A percentile compares a stretch with the other conserved stretches of the same genome.
Evolutionary conservation across 2,888 invertebrate genomes (phyloP).

Genomic region (Thereva nobilitata): DNA sequence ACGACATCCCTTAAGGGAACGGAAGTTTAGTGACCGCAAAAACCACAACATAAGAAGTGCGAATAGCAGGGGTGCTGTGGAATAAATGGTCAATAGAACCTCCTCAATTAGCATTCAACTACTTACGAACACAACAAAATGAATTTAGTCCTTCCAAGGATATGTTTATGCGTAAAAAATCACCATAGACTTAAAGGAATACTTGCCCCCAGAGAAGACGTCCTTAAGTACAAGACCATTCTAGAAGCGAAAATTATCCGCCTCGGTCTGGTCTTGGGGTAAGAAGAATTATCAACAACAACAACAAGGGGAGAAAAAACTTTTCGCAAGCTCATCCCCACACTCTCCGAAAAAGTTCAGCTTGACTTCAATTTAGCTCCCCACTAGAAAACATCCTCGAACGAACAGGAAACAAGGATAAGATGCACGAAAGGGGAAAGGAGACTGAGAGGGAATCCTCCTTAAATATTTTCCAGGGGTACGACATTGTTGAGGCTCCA

Average conservation of each 20-base stretch:
- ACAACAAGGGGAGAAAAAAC: conserved; percentile 4
- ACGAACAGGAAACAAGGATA: conserved; percentile 1
- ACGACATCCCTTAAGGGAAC: conserved; percentile 21
- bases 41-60: neutral
- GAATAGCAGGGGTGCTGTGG: neutral
- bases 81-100: neutral
- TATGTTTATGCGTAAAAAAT: no score
- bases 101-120: conserved; percentile 31
- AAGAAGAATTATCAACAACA: conserved; percentile 21
- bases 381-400: neutral
- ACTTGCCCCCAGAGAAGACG: no score
- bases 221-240: no score
- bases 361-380: conserved; percentile 16
- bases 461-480: conserved; percentile 20
- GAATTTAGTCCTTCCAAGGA: neutral
- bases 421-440: conserved; percentile 16
- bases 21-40: neutral
- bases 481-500: conserved; percentile 19
- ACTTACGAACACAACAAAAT: neutral
- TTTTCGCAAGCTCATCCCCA: neutral
- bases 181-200: no score
- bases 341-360: conserved; percentile 10
- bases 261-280: neutral
- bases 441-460: conserved; percentile 15
- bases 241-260: no score